A percentile compares a stretch with the other conserved stretches of the same genome.
Conservation (phyloP, 1,140 invertebrate genomes). For the Harpegnathos saltator region DNA sequence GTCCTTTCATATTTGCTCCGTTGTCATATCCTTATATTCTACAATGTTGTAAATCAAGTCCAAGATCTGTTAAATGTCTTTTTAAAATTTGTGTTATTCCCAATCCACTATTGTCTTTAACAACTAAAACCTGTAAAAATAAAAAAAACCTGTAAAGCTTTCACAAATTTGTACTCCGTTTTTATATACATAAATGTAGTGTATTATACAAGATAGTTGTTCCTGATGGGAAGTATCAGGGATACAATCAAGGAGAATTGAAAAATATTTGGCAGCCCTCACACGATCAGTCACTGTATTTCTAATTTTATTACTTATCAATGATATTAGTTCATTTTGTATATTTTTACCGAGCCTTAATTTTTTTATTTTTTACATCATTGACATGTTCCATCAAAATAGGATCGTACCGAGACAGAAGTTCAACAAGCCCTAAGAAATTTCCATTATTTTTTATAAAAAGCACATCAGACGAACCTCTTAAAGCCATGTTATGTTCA, state of each 20-base stretch:
- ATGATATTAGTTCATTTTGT: constrained; percentile 2
- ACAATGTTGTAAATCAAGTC: constrained; percentile 9
- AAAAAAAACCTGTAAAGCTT: constrained; percentile 12
- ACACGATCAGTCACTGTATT: constrained; percentile 9
- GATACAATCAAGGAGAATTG: neutral
- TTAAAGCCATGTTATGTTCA: constrained; percentile 6
- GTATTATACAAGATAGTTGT: constrained; percentile 8
- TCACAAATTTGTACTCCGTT: neutral
- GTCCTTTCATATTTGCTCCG: neutral
- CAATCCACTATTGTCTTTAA: neutral
- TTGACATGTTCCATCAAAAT: constrained; percentile 6
- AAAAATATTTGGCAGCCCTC: constrained; percentile 12
- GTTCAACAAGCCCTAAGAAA: neutral
- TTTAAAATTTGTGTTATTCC: neutral
- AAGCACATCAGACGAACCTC: constrained; percentile 10
- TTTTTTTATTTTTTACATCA: neutral
- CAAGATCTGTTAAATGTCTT: neutral
- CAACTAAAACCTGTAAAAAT: no score
- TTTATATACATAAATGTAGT: neutral
- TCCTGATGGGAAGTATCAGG: constrained; percentile 2
- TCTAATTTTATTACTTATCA: constrained; percentile 3
- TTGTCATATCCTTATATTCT: constrained; percentile 10
- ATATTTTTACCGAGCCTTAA: constrained; percentile 1
- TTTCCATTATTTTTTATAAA: constrained; percentile 1
- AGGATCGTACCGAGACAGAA: constrained; percentile 11